Evolutionary conservation across 2,888 invertebrate genomes (phyloP), one percentile per base, ranked within the genome.

Genomic region (Artemia sp.): DNA sequence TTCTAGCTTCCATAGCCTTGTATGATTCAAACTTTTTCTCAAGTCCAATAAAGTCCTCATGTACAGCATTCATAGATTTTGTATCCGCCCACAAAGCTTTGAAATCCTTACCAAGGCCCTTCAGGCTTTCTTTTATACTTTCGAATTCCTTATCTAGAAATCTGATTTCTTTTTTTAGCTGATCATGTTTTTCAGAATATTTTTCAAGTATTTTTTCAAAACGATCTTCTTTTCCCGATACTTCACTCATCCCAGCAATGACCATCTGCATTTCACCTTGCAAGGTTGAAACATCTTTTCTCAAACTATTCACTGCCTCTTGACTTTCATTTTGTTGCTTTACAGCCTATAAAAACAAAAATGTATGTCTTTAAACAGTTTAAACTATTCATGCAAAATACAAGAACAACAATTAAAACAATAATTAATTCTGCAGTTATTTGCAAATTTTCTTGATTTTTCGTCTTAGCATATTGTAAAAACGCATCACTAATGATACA

Each of bases 241-340:
- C 8, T 58, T 58, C 64, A 58, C 64, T 58, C 64, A 58, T 58
- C 8, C 64, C 64, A 8, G 64, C 64, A 58, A 58, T 19, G 64
- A 58, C 12, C n/a, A 24, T 10, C 9, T 58, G 64, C 14, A 58
- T 24, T 58, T 58, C 64, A 9, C 14, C n/a, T 58, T n/a, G 24
- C 64, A 58, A 24, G 64, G 64, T 19, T 1, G 64, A 58, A 10
- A 58, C 64, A 10, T 58, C 64, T 58, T 58, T 58, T 8, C 64
- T n/a, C 64, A 58, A 58, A 58, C 14, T 58, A n/a, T 58, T 24
- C 14, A 24, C 24, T n/a, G 11, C 64, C 24, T 58, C 64, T 58
- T 58, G n/a, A 24, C 9, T 58, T 24, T 58, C 14, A n/a, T 58
- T n/a, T 24, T 58, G 14, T 58, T 58, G 64, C 64, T 58, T n/a